Evolutionary conservation across 2,113 vertebrate genomes (phyloP).

Genomic region (Hassar affinis): DNA sequence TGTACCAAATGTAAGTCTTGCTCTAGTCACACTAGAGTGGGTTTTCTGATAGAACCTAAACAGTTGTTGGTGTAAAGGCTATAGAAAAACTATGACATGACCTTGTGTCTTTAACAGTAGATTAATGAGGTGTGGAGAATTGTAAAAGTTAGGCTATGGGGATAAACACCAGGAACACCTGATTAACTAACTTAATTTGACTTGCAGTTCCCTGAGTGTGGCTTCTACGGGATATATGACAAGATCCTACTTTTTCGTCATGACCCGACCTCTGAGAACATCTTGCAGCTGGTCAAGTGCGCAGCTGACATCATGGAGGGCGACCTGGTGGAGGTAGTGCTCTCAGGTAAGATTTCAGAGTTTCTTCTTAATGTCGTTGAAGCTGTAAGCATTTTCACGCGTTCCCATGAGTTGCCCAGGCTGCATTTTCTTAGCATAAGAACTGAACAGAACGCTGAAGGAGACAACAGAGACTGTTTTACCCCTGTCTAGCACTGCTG

Average conservation of each 20-base stretch:
- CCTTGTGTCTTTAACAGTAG: neutral
- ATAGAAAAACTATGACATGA: neutral
- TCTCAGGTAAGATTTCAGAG: conserved; percentile 76
- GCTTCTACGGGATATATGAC: conserved; percentile 89
- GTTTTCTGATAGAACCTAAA: neutral
- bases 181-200: conserved; percentile 38
- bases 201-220: conserved; percentile 86
- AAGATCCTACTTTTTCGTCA: conserved; percentile 92
- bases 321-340: conserved; percentile 86
- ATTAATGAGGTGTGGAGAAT: neutral
- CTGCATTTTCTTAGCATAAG: neutral
- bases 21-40: neutral
- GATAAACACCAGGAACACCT: neutral
- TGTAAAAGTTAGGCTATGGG: neutral
- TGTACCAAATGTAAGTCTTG: neutral
- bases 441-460: neutral
- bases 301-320: conserved; percentile 85
- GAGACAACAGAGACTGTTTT: neutral
- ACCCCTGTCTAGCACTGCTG: neutral
- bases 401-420: neutral
- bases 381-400: neutral
- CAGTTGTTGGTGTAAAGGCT: neutral
- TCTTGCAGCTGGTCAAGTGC: conserved; percentile 85
- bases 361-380: neutral
- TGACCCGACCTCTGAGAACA: conserved; percentile 82